phyloP scores from a whole-genome alignment of 1,140 invertebrate species.

The Scylla paramamosain region DNA sequence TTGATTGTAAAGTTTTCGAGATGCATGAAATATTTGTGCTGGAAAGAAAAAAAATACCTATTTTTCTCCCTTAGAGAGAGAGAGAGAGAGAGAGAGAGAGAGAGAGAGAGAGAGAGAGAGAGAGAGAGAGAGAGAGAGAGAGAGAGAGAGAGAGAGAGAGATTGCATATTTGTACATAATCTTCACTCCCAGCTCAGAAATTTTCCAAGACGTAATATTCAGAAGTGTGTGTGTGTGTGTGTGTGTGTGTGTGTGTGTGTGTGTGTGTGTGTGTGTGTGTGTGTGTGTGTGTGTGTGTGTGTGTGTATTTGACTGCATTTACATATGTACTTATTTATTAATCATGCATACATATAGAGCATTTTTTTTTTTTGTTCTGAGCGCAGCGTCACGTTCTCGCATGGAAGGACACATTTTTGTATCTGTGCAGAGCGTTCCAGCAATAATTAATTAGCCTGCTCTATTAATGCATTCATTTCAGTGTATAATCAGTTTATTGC shows the following conservation, averaged over 20 bases:
- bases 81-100: too few species aligned
- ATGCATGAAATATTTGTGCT: too few species aligned
- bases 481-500: not conserved
- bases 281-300: conserved; percentile 5
- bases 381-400: not conserved
- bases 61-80: too few species aligned
- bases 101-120: too few species aligned
- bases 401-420: not conserved
- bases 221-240: not conserved
- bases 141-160: too few species aligned
- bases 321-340: not conserved
- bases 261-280: conserved; percentile 7
- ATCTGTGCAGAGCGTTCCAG: not conserved
- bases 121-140: too few species aligned
- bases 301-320: not conserved
- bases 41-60: too few species aligned
- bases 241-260: conserved; percentile 2
- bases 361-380: not conserved
- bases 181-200: too few species aligned
- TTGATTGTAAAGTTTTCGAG: too few species aligned
- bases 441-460: not conserved
- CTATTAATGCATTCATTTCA: not conserved
- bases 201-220: not conserved
- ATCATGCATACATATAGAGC: not conserved
- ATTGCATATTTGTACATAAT: too few species aligned